Base-by-base conservation (phyloP, 2,888 invertebrate genomes). In the Parascotia fuliginaria region DNA sequence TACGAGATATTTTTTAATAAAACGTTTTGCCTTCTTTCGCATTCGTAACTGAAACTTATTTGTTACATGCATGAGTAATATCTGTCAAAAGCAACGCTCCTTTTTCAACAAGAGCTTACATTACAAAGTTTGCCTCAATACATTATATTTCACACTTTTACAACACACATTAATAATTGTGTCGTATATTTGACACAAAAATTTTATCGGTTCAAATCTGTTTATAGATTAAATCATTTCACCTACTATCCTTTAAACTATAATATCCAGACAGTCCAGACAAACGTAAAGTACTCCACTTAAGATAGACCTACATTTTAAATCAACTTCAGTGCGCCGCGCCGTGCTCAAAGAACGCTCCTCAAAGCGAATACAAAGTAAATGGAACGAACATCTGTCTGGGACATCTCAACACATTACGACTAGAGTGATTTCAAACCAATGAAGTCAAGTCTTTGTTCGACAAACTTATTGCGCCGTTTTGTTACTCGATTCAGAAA, bases 341-440 rank as follows among this genome's bases (percentile, higher is more conserved):
- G 7, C n/a, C n/a, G 19, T 5, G 43, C 34, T 61, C 54, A 55
- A 59, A 54, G 52, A 51, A 55, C 9, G 36, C 15, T 55, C 42
- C 62, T 73, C 73, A 69, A 73, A 72, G 66, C 55, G 61, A 60
- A 57, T 60, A 58, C 60, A 65, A 73, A 73, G 67, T 70, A 78
- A 79, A 77, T 70, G 66, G 69, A 65, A 68, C 52, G 31, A 60
- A 60, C 60, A 56, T 68, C 72, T 76, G 76, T 51, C 54, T 37
- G 62, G 45, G 62, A 73, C 74, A 66, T 75, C 66, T 70, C 55
- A 67, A 70, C 73, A 73, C 65, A 70, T 70, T 67, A 68, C 63
- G 48, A 60, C 60, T 56, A 37, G 36, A 62, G 51, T 44, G 51
- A 68, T 60, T 70, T 64, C 49, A 57, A 65, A 60, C 65, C 73